Base-by-base conservation (phyloP, 2,797 vertebrate species). In the Acropternis orthonyx region DNA sequence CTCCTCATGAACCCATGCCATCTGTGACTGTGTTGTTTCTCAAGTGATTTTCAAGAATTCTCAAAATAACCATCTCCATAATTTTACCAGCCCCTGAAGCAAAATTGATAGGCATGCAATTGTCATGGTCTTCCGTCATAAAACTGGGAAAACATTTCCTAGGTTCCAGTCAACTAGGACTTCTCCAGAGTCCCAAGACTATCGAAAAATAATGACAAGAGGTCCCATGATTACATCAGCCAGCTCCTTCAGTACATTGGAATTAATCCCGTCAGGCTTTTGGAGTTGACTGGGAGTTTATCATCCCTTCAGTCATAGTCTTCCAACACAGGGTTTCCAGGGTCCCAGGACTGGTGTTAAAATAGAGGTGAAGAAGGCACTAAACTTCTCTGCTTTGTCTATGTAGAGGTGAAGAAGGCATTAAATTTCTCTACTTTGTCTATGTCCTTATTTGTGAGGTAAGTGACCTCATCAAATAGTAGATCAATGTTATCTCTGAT, bases 151-250 rank as follows among this genome's bases (percentile, higher is more conserved):
- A 46, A 14, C 4, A 37, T 88, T 69, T 75, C 12, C 8, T 22
- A 62, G 4, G 10, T 88, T 85, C 46, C 24, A 32, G 7, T 49
- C 16, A 23, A 19, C 4, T 7, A n/a, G 12, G 16, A 52, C 5
- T 15, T 75, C 7, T 36, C 20, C 12, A 26, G 18, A 11, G 4
- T 62, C 37, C 39, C 54, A 75, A 48, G 37, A 16, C 24, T 4
- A 2, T 16, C 46, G 36, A 85, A 51, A 58, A 80, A 68, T 48
- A 44, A 43, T 26, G 34, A 34, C 6, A 23, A 76, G 34, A 63
- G 6, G 5, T 62, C 19, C 27, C 8, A 5, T 0, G 2, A 63
- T 54, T 10, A 37, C 22, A 48, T 43, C 10, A 20, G 7, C 4
- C 24, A 52, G 5, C 22, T 27, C 24, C 56, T 82, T 58, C 14